Evolutionary conservation across 2,888 invertebrate genomes (phyloP).

Genomic region (Orthonevra nobilis): DNA sequence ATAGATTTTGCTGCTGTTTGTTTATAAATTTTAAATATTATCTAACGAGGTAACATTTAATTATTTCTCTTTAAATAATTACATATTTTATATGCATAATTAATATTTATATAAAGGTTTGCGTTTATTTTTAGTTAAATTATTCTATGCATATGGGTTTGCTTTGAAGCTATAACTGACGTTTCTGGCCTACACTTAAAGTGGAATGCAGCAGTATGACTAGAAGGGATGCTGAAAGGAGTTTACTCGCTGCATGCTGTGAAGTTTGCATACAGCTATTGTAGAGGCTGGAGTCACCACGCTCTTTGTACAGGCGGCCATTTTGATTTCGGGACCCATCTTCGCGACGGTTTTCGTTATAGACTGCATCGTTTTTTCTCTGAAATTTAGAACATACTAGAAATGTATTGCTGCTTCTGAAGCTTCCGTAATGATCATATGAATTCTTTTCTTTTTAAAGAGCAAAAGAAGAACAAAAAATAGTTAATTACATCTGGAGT

Average conservation of each 20-base stretch:
- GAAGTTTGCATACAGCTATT: conserved; percentile 68
- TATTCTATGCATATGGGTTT: conserved; percentile 62
- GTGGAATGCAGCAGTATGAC: conserved; percentile 38
- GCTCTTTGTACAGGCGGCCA: conserved; percentile 78
- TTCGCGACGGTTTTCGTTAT: conserved; percentile 79
- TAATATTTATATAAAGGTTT: conserved; percentile 50
- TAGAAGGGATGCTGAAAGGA: conserved; percentile 29
- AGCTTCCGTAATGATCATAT: too few relatives aligned
- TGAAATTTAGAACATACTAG: too few relatives aligned
- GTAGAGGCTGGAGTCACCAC: conserved; percentile 73
- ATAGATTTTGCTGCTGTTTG: conserved; percentile 24
- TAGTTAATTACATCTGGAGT: too few relatives aligned
- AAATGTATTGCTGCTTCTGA: too few relatives aligned
- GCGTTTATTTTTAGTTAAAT: conserved; percentile 47
- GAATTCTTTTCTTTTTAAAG: too few relatives aligned
- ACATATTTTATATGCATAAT: conserved; percentile 68
- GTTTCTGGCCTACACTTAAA: conserved; percentile 27
- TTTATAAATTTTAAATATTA: conserved; percentile 65
- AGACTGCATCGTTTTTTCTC: conserved; percentile 77
- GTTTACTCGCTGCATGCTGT: conserved; percentile 11
- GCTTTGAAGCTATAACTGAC: conserved; percentile 60
- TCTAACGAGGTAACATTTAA: conserved; percentile 78
- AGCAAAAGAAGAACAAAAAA: too few relatives aligned
- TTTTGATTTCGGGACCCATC: conserved; percentile 79
- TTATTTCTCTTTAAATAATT: conserved; percentile 65